These are phyloP conservation scores for Wiebesia pumilae DNA, from an alignment of 1,140 invertebrate genomes.

Conservation along the genomic window DNA sequence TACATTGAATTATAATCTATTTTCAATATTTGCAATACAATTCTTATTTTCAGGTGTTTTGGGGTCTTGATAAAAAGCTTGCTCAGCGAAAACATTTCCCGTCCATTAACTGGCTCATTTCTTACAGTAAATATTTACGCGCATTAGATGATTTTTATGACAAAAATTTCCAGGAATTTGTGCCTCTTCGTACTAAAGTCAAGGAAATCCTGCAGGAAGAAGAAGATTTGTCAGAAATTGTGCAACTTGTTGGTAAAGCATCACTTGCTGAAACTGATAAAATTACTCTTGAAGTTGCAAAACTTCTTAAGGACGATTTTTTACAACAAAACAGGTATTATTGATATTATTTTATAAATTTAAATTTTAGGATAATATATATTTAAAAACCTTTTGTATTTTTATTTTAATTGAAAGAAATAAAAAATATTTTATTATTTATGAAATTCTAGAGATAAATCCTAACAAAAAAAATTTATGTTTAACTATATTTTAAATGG, in stretches of 20 bases:
- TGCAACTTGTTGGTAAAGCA: slow-evolving; percentile 99
- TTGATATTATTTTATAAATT: neutral
- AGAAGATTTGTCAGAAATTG: slow-evolving; percentile 99
- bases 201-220: slow-evolving; percentile 99
- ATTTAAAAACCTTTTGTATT: too few species aligned
- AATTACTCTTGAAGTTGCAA: slow-evolving; percentile 99
- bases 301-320: slow-evolving; percentile 99
- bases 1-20: too few species aligned
- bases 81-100: slow-evolving; percentile 99
- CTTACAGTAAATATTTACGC: slow-evolving; percentile 99
- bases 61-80: slow-evolving; percentile 99
- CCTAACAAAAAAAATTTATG: neutral
- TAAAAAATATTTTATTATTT: too few species aligned
- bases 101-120: slow-evolving; percentile 99
- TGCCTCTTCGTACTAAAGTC: slow-evolving; percentile 93
- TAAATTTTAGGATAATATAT: neutral
- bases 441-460: too few species aligned
- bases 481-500: neutral
- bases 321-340: slow-evolving; percentile 95
- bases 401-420: too few species aligned
- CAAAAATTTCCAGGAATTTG: slow-evolving; percentile 98
- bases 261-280: slow-evolving; percentile 99
- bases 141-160: slow-evolving; percentile 99
- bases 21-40: too few species aligned
- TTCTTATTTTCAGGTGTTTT: slow-evolving; percentile 86